Evolutionary conservation across 2,113 vertebrate species (phyloP), one percentile per base, ranked within the genome.

Genomic region (Diphyllodes magnificus): DNA sequence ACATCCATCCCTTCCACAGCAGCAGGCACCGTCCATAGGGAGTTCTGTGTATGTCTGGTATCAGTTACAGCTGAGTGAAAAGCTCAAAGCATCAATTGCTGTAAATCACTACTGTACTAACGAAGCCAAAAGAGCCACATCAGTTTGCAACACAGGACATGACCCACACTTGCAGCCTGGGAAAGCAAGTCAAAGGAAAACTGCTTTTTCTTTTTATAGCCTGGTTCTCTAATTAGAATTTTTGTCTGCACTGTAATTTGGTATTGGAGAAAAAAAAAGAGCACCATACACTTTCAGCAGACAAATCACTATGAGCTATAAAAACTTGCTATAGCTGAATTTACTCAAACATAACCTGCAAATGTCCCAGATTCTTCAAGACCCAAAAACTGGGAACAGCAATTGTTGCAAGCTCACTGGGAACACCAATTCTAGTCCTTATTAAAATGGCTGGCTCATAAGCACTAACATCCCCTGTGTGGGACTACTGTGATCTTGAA

Each of bases 121-220:
- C 0, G 3, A 89, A 87, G 57, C 54, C 87, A 94, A 45, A 71
- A 90, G 70, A 86, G 73, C 78, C 71, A 80, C 50, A n/a, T 63
- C 31, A 90, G 56, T 90, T 95, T 82, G 80, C 31, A 82, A 59
- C 60, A 88, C 15, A 78, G 75, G 82, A 85, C 76, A 61, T 2
- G 18, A 90, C 75, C 84, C 50, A 54, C 19, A n/a, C 57, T 87
- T 63, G 49, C 42, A 93, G 87, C 82, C 79, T 95, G 81, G 68
- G 75, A 95, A 95, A 94, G 68, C 63, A 66, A 92, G 78, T 73
- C 56, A 82, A 77, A 90, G 45, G 30, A 87, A 85, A 90, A 75
- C 51, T 75, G 56, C 13, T 37, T 71, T 86, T 88, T 87, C 78
- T 92, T 93, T 93, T 95, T 73, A 86, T 77, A 91, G 66, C n/a